Conservation (phyloP, 2,797 vertebrate species). For the Tokudaia tokunoshimensis region DNA sequence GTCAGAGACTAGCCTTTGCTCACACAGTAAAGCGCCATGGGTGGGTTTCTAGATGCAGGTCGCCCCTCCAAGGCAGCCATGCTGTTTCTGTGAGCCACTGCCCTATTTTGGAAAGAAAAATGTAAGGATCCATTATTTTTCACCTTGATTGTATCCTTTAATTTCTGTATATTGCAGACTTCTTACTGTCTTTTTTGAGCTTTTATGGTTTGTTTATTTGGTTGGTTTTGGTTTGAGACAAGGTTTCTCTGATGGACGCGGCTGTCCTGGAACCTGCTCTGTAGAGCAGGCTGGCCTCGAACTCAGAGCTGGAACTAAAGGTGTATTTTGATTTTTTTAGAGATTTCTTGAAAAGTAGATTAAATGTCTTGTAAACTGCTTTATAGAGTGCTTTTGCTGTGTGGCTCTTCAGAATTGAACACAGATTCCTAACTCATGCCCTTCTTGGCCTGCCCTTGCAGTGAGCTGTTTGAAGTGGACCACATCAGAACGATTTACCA, state of each 20-base stretch:
- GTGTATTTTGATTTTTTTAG: background rate
- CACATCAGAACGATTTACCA: conserved; percentile 99
- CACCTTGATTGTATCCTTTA: background rate
- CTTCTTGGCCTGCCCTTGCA: conserved; percentile 81
- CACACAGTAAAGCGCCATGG: background rate
- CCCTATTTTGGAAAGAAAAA: background rate
- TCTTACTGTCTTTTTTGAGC: background rate
- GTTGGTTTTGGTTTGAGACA: background rate
- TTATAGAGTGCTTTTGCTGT: conserved; percentile 34
- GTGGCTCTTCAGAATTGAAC: conserved; percentile 8
- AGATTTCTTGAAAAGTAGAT: conserved; percentile 33
- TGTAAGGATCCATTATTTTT: conserved; percentile 29
- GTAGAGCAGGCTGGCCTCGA: background rate
- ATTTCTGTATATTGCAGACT: background rate
- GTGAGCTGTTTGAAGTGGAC: conserved; percentile 98
- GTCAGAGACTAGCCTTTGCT: background rate
- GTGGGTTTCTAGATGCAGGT: background rate
- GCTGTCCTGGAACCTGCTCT: background rate
- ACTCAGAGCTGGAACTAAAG: background rate
- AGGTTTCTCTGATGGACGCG: background rate
- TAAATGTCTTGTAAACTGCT: conserved; percentile 11
- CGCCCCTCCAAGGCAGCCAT: background rate
- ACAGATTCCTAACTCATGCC: background rate
- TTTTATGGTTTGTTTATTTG: background rate
- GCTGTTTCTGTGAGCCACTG: background rate